Conservation (phyloP, 2,797 vertebrate species). For the Nasua narica region DNA sequence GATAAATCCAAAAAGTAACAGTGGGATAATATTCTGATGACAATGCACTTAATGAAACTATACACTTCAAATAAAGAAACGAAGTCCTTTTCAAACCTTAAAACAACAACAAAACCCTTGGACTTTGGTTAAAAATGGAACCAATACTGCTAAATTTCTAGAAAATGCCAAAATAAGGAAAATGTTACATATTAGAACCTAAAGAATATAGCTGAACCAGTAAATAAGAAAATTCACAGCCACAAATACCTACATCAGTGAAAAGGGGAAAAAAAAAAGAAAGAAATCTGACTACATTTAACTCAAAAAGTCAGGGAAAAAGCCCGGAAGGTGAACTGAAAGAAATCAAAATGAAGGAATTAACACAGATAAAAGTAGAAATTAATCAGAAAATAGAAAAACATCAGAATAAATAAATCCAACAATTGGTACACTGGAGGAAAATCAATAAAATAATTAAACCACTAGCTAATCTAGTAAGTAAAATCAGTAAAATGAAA, state of each 20-base stretch:
- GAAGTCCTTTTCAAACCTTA: background rate
- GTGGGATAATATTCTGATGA: background rate
- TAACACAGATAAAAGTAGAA: background rate
- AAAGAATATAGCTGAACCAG: constrained; percentile 18
- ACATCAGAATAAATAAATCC: background rate
- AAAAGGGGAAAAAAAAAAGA: too few relatives aligned
- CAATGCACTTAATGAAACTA: constrained; percentile 1
- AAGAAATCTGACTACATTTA: background rate
- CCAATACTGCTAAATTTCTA: constrained; percentile 4
- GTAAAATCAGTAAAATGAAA: background rate
- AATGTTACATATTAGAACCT: background rate
- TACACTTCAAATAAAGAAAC: background rate
- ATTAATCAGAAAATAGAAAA: background rate
- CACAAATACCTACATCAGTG: background rate
- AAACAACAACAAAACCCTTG: constrained; percentile 9
- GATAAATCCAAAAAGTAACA: background rate
- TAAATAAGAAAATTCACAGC: constrained; percentile 35
- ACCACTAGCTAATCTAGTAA: background rate
- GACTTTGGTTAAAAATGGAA: background rate
- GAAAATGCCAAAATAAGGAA: background rate
- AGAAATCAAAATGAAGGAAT: constrained; percentile 9
- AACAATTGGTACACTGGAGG: background rate
- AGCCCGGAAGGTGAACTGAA: background rate
- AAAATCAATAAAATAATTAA: background rate
- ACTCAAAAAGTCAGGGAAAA: background rate